These are phyloP conservation scores for Camponotus floridanus DNA, from an alignment of 1,140 invertebrate species.

Conservation along the genomic window DNA sequence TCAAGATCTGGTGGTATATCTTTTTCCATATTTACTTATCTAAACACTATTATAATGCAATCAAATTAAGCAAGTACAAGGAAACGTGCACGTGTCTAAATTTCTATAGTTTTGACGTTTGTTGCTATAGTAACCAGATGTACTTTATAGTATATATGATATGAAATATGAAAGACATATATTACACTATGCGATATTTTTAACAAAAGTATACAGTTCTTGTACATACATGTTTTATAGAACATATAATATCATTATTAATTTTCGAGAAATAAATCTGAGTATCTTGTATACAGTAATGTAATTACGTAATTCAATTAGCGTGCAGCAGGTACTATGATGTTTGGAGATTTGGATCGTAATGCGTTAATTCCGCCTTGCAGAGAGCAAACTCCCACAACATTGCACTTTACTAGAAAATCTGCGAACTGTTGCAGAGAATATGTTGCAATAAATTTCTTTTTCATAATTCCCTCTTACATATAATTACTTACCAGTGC, in stretches of 20 bases:
- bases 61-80: conserved; percentile 4
- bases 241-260: conserved; percentile 8
- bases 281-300: conserved; percentile 24
- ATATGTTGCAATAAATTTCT: conserved; percentile 45
- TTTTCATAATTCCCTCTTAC: not conserved
- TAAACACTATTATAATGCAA: conserved; percentile 1
- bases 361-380: conserved; percentile 91
- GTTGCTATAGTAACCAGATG: conserved; percentile 70
- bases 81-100: conserved; percentile 21
- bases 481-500: conserved; percentile 88
- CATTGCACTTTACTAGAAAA: conserved; percentile 89
- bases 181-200: conserved; percentile 29
- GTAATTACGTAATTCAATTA: conserved; percentile 57
- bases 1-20: conserved; percentile 75
- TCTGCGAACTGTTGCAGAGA: conserved; percentile 89
- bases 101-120: conserved; percentile 69
- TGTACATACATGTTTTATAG: conserved; percentile 18
- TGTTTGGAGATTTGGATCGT: conserved; percentile 88
- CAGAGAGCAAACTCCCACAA: conserved; percentile 90
- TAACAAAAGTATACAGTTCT: conserved; percentile 38
- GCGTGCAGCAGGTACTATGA: conserved; percentile 82
- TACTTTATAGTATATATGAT: not conserved
- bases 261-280: conserved; percentile 46
- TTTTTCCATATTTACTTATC: conserved; percentile 73
- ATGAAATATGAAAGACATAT: not conserved